Conservation (phyloP, 2,113 vertebrate species). For the Tragelaphus imberbis region DNA sequence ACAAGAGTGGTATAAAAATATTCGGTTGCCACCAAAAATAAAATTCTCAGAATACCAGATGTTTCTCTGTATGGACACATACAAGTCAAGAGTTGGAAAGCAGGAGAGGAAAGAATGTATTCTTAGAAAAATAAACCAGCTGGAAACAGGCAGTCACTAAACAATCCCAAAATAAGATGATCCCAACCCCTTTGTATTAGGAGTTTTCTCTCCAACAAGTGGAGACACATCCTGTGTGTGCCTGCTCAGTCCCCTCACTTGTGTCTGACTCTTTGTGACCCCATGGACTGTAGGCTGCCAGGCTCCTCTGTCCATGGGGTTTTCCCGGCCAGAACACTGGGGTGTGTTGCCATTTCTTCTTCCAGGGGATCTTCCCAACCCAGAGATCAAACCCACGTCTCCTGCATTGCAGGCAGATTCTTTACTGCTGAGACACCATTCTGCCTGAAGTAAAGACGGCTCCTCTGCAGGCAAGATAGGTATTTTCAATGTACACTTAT, state of each 20-base stretch:
- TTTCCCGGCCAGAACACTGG: neutral
- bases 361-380: neutral
- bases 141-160: conserved; percentile 29
- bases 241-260: neutral
- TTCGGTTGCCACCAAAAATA: conserved; percentile 51
- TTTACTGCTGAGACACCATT: neutral
- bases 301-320: neutral
- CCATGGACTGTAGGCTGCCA: neutral
- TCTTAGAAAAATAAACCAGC: conserved; percentile 53
- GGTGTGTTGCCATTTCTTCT: neutral
- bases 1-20: conserved; percentile 25
- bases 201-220: neutral
- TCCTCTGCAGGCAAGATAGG: neutral
- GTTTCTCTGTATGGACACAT: conserved; percentile 42
- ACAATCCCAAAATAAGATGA: conserved; percentile 17
- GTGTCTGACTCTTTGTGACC: neutral
- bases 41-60: conserved; percentile 49
- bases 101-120: conserved; percentile 50
- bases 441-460: neutral
- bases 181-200: neutral
- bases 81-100: conserved; percentile 22
- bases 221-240: neutral
- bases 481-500: neutral
- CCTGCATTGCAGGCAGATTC: neutral
- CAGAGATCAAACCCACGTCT: neutral